Evolutionary conservation across 30 jellyfish, hydroid and myxozoan genomes (phyloP), one percentile per base, ranked within the genome.

Genomic region (Sanderia malayensis): DNA sequence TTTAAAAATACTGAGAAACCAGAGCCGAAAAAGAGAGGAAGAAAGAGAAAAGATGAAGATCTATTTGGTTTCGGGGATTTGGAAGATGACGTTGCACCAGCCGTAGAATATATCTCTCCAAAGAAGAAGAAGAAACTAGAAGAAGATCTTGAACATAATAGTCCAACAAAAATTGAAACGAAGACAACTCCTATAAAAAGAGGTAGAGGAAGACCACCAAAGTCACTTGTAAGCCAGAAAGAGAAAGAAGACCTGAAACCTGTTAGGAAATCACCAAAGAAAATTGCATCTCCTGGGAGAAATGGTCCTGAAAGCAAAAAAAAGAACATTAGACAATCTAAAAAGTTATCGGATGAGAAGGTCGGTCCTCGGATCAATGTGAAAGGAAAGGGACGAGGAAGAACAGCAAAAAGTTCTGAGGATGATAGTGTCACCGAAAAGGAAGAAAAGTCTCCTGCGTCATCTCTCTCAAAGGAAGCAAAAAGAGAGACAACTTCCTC

Each of bases 41-140:
- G 55, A 31, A 74, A 74, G 29, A 34, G 86, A 41, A 74, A 74
- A 58, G 20, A 57, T 8, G 77, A 60, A 17, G 86, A 74, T 59
- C 76, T 72, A 3, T 74, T 74, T 59, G 86, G 86, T 7, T 74
- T 74, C 30, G 86, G 86, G 19, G 86, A 74, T 74, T 21, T 74
- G 17, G 86, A 74, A 17, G 86, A 74, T 10, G 86, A 74, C 25
- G 76, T 74, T 34, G 18, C 46, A 18, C 86, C 86, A 13, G 86
- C 86, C 4, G 41, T 32, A 21, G 86, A 59, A n/a, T 74, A 74
- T 33, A 74, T 74, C 4, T 74, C 86, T 10, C 86, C 86, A 18
- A 74, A 74, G 30, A 59, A 60, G 57, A 58, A 45, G n/a, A 74
- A 31, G 69, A 13, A 45, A 10, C 31, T 19, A n/a, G 70, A 60